These are phyloP conservation scores for Protaetia brevitarsis DNA, from an alignment of 1,140 invertebrate genomes.

Conservation along the genomic window DNA sequence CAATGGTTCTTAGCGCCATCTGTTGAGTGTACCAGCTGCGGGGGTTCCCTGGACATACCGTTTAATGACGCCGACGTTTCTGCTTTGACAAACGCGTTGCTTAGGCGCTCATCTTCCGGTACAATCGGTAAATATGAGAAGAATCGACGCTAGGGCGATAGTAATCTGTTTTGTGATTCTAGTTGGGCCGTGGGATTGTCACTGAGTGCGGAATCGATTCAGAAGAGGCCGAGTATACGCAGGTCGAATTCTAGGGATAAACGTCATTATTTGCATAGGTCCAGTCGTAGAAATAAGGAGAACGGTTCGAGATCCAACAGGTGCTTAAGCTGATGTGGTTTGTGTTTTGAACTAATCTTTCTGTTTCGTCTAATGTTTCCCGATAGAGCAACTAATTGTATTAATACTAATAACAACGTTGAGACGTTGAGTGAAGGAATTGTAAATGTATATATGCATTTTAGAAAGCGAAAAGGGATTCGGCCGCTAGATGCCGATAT, in stretches of 20 bases:
- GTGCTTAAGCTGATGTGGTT: conserved; percentile 33
- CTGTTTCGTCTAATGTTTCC: not conserved
- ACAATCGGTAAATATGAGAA: conserved; percentile 42
- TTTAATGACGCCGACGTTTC: conserved; percentile 55
- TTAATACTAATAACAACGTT: too few species aligned
- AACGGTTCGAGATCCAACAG: conserved; percentile 54
- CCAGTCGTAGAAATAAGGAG: conserved; percentile 67
- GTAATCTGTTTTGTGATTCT: conserved; percentile 23
- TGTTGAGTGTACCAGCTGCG: conserved; percentile 55
- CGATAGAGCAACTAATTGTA: too few species aligned
- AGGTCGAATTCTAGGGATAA: conserved; percentile 66
- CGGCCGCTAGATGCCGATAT: too few species aligned
- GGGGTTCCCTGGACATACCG: conserved; percentile 53
- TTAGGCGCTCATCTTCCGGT: conserved; percentile 46
- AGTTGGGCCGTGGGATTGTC: conserved; percentile 60
- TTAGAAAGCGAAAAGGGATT: too few species aligned
- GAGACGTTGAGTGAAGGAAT: too few species aligned
- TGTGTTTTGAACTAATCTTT: not conserved
- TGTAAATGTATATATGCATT: too few species aligned
- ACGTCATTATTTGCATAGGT: conserved; percentile 61
- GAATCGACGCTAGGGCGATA: not conserved
- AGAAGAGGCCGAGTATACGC: conserved; percentile 61
- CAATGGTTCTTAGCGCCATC: conserved; percentile 89
- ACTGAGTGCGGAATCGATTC: conserved; percentile 66
- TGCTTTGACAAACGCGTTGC: conserved; percentile 41